Evolutionary conservation across 2,113 vertebrate species (phyloP).

Genomic region (Colius striatus): DNA sequence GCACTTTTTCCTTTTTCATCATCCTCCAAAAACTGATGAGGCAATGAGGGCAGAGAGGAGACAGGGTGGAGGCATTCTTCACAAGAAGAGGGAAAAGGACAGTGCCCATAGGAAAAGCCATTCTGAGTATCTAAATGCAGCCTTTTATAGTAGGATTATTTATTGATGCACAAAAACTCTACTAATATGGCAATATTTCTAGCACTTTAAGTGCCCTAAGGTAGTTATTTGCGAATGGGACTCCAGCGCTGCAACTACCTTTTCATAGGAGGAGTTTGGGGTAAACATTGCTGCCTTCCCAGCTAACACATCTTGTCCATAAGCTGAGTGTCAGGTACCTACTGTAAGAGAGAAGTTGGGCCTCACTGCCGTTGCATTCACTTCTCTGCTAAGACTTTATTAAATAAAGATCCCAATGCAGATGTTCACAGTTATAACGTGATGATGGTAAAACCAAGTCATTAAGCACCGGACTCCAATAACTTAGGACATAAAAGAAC

Average conservation of each 20-base stretch:
- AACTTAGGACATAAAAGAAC: constrained; percentile 17
- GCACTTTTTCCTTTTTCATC: neutral
- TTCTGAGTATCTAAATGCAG: neutral
- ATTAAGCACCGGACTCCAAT: neutral
- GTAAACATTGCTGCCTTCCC: neutral
- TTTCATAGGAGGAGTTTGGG: neutral
- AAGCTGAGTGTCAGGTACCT: neutral
- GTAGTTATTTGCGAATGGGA: neutral
- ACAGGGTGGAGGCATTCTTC: neutral
- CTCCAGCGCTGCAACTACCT: neutral
- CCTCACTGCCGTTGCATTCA: fast-evolving
- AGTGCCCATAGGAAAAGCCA: neutral
- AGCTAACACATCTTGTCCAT: neutral
- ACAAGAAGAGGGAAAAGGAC: neutral
- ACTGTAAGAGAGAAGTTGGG: neutral
- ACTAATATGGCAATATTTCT: neutral
- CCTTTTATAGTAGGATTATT: neutral
- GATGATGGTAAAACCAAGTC: constrained; percentile 12
- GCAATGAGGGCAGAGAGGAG: neutral
- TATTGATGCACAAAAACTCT: neutral
- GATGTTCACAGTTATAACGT: neutral
- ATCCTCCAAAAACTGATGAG: neutral
- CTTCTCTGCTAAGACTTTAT: neutral
- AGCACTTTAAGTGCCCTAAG: neutral
- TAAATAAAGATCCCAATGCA: neutral